Evolutionary conservation across 2,888 invertebrate species (phyloP).

Genomic region (Pasiphila rectangulata): DNA sequence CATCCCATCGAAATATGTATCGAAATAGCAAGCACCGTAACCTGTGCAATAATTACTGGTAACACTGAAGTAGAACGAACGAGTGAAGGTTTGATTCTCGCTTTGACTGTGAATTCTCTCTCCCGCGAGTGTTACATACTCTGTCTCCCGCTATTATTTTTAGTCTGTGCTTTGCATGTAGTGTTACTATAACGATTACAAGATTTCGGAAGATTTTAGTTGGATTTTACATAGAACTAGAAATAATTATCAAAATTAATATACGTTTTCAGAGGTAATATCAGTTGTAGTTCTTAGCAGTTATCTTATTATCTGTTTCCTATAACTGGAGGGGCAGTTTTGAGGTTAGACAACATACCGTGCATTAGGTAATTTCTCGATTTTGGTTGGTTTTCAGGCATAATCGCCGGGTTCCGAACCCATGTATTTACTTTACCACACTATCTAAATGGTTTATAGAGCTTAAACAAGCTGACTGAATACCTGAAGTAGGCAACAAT

Average conservation of each 20-base stretch:
- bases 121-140: too few relatives aligned
- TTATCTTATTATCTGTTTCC: neutral
- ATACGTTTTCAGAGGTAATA: conserved; percentile 15
- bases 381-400: conserved; percentile 19
- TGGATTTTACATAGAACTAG: conserved; percentile 10
- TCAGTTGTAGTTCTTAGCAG: neutral
- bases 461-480: too few relatives aligned
- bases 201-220: conserved; percentile 7
- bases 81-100: too few relatives aligned
- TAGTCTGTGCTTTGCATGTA: conserved; percentile 14
- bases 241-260: neutral
- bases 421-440: neutral
- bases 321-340: conserved; percentile 32
- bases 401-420: too few relatives aligned
- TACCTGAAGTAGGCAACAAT: neutral
- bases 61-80: too few relatives aligned
- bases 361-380: conserved; percentile 47
- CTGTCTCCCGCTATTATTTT: conserved; percentile 5
- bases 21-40: too few relatives aligned
- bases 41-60: too few relatives aligned
- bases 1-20: too few relatives aligned
- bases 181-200: conserved; percentile 2
- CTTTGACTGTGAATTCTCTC: too few relatives aligned
- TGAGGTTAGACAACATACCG: conserved; percentile 65
- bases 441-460: too few relatives aligned